Evolutionary conservation across 2,888 invertebrate species (phyloP), one percentile per base, ranked within the genome.

Genomic region (Microctonus hyperodae): DNA sequence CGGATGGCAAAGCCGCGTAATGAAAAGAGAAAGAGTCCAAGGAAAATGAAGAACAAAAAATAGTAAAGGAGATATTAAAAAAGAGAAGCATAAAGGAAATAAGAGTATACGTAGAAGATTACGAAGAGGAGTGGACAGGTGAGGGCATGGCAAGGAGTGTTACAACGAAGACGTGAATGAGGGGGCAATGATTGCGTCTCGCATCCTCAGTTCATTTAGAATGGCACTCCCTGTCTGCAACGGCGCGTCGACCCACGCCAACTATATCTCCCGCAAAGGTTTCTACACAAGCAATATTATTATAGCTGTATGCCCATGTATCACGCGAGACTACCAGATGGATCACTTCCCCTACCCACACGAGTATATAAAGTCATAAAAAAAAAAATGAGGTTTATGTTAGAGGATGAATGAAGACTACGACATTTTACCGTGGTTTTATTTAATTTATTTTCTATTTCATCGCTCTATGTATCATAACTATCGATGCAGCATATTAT

Each of bases 191-290:
- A 69, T 66, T 51, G 33, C 13, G 37, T 13, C 40, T 53, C 69
- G 57, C 67, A 68, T 67, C 64, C 64, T 71, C 65, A 67, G 73
- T 70, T 73, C 70, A 73, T 76, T 77, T 73, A 72, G 71, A 75
- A 77, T 76, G 82, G 80, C 83, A 83, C 82, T 81, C 82, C 82
- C 81, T 81, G 79, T 80, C 74, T 71, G 76, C 66, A 64, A 62
- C 62, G 62, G 55, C 70, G 55, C 64, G 65, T 72, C 81, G 77
- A 76, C 82, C 82, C 81, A 82, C 81, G 79, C 73, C 58, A 59
- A 70, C 74, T 74, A 51, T 28, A 76, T 76, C 77, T 77, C 73
- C 74, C 75, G 75, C 62, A 62, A 51, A 64, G 35, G 57, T 51
- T 57, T 28, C 62, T 31, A 25, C 10, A 23, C 25, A 23, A 23